Base-by-base conservation (phyloP, 2,113 vertebrate species). In the Danionella cerebrum region DNA sequence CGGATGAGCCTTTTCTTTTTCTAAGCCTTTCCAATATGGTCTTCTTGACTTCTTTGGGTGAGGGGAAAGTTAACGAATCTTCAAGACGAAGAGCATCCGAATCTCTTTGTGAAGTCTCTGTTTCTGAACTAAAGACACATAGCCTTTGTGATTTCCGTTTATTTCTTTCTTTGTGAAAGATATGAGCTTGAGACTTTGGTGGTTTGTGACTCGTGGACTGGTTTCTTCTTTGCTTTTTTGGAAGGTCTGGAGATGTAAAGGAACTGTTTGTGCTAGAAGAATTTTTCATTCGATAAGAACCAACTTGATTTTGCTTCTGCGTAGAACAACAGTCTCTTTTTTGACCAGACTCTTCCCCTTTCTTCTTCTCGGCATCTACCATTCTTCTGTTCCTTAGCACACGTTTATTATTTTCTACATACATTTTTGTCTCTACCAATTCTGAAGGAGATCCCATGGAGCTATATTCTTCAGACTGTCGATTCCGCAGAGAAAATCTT, bases 401-500 rank as follows among this genome's bases (percentile, higher is more conserved):
- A 27, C 10, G 9, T 18, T 25, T 27, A 45, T 19, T 5, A 5
- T 27, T 44, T 9, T 6, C 19, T 14, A 4, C n/a, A 38, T 6
- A n/a, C n/a, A 1, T 3, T 36, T 7, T 3, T 10, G 24, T 7
- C 11, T 60, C 14, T 16, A 3, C 12, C 9, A 67, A 14, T n/a
- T 18, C 16, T 1, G 16, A 3, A 22, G 12, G 14, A 2, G 35
- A 63, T 45, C 60, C 21, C n/a, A n/a, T n/a, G n/a, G n/a, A n/a
- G n/a, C n/a, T n/a, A n/a, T 27, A 22, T 71, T 9, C 31, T 67
- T 24, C 39, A 3, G 50, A 71, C 6, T 45, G 31, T 14, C 45
- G 55, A 29, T 47, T 67, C 24, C 68, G 67, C 19, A 67, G 47
- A 35, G 29, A 51, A 5, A 54, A 29, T 41, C 35, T 48, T 24